phyloP scores from a whole-genome alignment of 2,888 invertebrate species.

The Noctua pronuba region DNA sequence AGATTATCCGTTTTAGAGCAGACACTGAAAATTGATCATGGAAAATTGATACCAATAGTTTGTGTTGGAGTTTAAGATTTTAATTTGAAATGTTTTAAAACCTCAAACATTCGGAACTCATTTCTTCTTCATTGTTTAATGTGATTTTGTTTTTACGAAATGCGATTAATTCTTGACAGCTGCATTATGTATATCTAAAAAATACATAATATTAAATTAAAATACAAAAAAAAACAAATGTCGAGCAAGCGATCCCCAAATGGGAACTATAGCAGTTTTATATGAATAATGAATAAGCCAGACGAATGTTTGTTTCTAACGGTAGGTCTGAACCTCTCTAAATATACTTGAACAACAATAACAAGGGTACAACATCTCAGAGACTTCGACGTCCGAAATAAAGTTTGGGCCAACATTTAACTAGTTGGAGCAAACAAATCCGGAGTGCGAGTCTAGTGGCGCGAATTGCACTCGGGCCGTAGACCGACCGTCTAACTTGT shows the following conservation, averaged over 20 bases:
- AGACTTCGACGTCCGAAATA: constrained; percentile 83
- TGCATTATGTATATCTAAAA: not conserved
- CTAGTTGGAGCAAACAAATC: constrained; percentile 88
- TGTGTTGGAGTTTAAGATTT: not conserved
- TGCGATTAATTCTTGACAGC: not conserved
- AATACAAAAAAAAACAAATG: not conserved
- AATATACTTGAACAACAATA: constrained; percentile 82
- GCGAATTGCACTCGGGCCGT: constrained; percentile 77
- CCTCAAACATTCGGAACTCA: not conserved
- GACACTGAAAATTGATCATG: not conserved
- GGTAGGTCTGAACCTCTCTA: constrained; percentile 66
- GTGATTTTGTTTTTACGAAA: not conserved
- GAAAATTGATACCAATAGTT: not conserved
- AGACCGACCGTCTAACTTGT: constrained; percentile 74
- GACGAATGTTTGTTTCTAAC: constrained; percentile 64
- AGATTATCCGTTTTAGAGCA: constrained; percentile 19
- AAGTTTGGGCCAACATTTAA: constrained; percentile 88
- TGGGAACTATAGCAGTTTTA: constrained; percentile 43
- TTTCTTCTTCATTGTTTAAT: not conserved
- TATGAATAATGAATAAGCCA: constrained; percentile 66
- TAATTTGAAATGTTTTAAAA: too few relatives aligned
- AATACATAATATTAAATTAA: not conserved
- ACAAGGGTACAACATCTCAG: constrained; percentile 81
- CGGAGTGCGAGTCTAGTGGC: constrained; percentile 82
- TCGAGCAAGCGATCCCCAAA: constrained; percentile 32